These are phyloP conservation scores for Taphrorychus bicolor DNA, from an alignment of 2,888 invertebrate genomes.

Conservation along the genomic window DNA sequence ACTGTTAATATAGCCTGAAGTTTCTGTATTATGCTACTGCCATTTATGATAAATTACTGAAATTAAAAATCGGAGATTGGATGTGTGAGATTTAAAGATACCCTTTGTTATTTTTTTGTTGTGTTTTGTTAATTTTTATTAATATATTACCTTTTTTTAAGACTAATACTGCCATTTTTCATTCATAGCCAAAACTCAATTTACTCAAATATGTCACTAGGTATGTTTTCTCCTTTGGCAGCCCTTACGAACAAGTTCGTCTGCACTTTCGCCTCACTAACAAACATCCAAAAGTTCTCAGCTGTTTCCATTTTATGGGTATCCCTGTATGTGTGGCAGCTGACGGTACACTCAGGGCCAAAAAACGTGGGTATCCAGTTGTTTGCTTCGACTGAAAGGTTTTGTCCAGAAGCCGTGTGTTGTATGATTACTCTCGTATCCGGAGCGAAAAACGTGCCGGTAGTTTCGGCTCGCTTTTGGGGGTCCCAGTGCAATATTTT, in stretches of 20 bases:
- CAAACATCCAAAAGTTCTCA: constrained; percentile 52
- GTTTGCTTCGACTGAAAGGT: constrained; percentile 52
- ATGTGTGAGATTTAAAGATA: background rate
- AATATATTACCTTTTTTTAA: background rate
- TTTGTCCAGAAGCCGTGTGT: constrained; percentile 56
- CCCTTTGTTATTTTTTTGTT: background rate
- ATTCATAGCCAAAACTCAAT: constrained; percentile 1
- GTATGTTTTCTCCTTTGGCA: constrained; percentile 53
- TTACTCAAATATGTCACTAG: constrained; percentile 48
- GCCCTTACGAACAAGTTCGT: constrained; percentile 52
- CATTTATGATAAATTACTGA: too few species aligned
- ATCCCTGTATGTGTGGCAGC: constrained; percentile 43
- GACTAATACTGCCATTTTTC: background rate
- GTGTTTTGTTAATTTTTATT: background rate
- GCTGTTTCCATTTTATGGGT: constrained; percentile 52
- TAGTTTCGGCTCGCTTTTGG: constrained; percentile 49
- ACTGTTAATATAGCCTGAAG: too few species aligned
- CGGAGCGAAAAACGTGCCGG: constrained; percentile 51
- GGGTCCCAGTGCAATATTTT: constrained; percentile 56
- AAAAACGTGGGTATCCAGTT: constrained; percentile 56
- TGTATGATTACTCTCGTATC: constrained; percentile 54
- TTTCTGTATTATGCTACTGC: too few species aligned
- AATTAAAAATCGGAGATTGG: too few species aligned
- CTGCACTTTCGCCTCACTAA: constrained; percentile 46
- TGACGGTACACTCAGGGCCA: constrained; percentile 51